Evolutionary conservation across 2,113 vertebrate genomes (phyloP), one percentile per base, ranked within the genome.

Genomic region (Acrocephalus arundinaceus): DNA sequence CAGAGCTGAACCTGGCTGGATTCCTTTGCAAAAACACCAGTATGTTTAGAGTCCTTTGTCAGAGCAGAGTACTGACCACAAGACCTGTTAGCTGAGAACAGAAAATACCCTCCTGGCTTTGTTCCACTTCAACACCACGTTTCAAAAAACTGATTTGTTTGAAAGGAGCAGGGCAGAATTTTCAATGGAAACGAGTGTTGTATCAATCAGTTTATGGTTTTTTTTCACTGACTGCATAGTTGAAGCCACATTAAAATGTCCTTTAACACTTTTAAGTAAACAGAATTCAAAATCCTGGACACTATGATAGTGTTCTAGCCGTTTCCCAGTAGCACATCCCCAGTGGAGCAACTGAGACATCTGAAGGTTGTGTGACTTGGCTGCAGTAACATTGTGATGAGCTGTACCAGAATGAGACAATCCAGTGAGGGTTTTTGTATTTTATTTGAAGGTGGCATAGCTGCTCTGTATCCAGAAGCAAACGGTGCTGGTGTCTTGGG

Each of bases 41-140:
- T 46, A 58, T 13, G 3, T 54, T 70, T 19, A 13, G 72, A 84
- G 63, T 14, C 20, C 41, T 68, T 63, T 91, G 27, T 67, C 51
- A 68, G 46, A 84, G 66, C 43, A 59, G 43, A 71, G 46, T 5
- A 4, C 30, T 71, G 71, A 8, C 58, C 54, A 61, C 54, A 61
- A 20, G 30, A 15, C 58, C 46, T 62, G 19, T 37, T 71, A 45
- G 43, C 65, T 73, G 75, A 73, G 51, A 28, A 8, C 2, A 1
- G 65, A 66, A 81, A 72, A 79, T 39, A 13, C 23, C 39, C 31
- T 85, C 23, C 49, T 62, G 39, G 20, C 35, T 87, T 86, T n/a
- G 68, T 51, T n/a, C 39, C 13, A 6, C 35, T 74, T 48, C 21
- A 48, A 35, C 14, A 3, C 20, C 22, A 2, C 1, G 0, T 43